Evolutionary conservation across 1,140 invertebrate genomes (phyloP).

Genomic region (Cotesia chilonis): DNA sequence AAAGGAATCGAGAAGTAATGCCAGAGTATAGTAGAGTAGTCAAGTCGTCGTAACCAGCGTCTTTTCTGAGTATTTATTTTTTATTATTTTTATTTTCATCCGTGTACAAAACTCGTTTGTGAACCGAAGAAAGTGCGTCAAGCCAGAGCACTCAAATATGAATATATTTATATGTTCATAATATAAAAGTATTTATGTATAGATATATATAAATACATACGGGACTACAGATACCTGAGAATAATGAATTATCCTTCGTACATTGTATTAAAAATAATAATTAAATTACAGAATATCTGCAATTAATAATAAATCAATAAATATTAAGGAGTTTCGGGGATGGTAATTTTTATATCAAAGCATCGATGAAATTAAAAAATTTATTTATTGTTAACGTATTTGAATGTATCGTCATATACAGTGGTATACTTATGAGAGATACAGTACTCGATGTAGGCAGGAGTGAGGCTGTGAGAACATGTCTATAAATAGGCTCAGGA

Average conservation of each 20-base stretch:
- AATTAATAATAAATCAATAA: too few relatives aligned
- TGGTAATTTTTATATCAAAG: too few relatives aligned
- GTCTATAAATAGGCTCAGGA: constrained; percentile 64
- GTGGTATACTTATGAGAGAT: constrained; percentile 46
- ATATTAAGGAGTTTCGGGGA: too few relatives aligned
- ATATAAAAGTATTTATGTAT: constrained; percentile 4
- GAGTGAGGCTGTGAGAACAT: constrained; percentile 64
- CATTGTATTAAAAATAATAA: too few relatives aligned
- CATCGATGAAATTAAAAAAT: too few relatives aligned
- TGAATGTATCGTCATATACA: constrained; percentile 25
- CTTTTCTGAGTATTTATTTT: constrained; percentile 5
- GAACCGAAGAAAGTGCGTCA: constrained; percentile 15
- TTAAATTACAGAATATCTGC: too few relatives aligned
- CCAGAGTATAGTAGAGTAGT: background rate
- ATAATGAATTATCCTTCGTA: too few relatives aligned
- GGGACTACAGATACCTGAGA: background rate
- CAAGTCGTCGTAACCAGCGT: background rate
- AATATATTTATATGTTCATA: constrained; percentile 17
- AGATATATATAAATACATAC: constrained; percentile 3
- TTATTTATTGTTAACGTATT: background rate
- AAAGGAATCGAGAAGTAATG: background rate
- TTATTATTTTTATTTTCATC: constrained; percentile 8
- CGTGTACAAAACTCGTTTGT: constrained; percentile 28
- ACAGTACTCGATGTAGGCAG: constrained; percentile 57
- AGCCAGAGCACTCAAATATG: constrained; percentile 13